These are phyloP conservation scores for Xyrauchen texanus DNA, from an alignment of 2,113 vertebrate genomes.

Conservation along the genomic window DNA sequence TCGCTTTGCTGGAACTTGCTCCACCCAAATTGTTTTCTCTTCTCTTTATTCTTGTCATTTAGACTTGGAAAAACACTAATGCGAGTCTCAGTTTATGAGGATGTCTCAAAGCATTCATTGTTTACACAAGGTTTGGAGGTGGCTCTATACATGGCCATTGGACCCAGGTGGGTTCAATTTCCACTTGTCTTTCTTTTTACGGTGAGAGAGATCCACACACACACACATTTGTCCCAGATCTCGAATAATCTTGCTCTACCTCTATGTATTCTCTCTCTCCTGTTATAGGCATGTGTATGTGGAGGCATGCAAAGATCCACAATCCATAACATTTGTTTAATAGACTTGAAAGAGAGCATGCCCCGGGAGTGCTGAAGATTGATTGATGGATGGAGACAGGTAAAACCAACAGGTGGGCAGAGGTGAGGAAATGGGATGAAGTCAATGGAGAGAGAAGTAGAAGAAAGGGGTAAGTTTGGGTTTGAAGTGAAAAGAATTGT, in stretches of 20 bases:
- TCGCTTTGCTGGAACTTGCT: background rate
- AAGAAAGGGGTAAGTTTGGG: background rate
- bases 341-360: constrained; percentile 58
- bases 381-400: constrained; percentile 68
- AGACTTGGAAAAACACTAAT: background rate
- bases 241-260: background rate
- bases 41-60: background rate
- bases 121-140: background rate
- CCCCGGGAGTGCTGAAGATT: constrained; percentile 49
- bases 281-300: background rate
- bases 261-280: background rate
- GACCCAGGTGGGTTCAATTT: background rate
- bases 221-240: background rate
- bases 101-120: background rate
- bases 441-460: background rate
- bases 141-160: background rate
- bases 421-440: constrained; percentile 29
- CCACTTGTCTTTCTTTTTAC: constrained; percentile 2
- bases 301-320: constrained; percentile 59
- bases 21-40: background rate
- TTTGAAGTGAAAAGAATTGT: background rate
- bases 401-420: constrained; percentile 55
- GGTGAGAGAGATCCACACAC: background rate
- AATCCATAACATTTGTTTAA: constrained; percentile 73
- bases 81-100: background rate